A percentile compares a stretch with the other conserved stretches of the same genome.
phyloP scores from a whole-genome alignment of 2,113 vertebrate species.

The Macroglossus sobrinus region DNA sequence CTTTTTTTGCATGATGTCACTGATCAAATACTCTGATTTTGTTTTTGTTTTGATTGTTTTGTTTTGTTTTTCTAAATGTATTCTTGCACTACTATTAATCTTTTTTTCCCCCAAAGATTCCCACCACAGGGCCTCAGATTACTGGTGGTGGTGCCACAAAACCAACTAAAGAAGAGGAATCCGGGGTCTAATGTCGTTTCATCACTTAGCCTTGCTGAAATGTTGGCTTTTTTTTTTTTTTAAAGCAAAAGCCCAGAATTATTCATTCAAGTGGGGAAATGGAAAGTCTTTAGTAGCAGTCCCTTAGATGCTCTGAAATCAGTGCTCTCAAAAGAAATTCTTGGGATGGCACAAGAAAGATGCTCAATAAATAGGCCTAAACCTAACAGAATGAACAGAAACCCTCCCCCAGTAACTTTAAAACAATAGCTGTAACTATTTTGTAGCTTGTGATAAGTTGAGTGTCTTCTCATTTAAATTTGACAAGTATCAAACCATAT shows the following conservation, averaged over 20 bases:
- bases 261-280: neutral
- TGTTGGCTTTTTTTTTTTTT: neutral
- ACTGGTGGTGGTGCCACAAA: slow-evolving; percentile 59
- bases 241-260: slow-evolving; percentile 27
- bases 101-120: slow-evolving; percentile 70
- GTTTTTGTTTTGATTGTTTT: neutral
- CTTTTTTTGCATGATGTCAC: slow-evolving; percentile 69
- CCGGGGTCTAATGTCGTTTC: neutral
- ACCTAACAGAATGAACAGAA: neutral
- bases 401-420: neutral
- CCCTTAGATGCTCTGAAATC: neutral
- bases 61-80: slow-evolving; percentile 38
- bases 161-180: slow-evolving; percentile 66
- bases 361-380: neutral
- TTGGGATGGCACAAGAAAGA: neutral
- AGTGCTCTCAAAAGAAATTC: neutral
- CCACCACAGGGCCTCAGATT: slow-evolving; percentile 65
- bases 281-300: neutral
- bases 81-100: slow-evolving; percentile 65
- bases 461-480: neutral
- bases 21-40: slow-evolving; percentile 39
- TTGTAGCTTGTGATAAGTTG: neutral
- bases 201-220: slow-evolving; percentile 30
- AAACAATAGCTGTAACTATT: neutral
- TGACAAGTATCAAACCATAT: neutral